Conservation (phyloP, 2,113 vertebrate genomes). For the Corythoichthys intestinalis region DNA sequence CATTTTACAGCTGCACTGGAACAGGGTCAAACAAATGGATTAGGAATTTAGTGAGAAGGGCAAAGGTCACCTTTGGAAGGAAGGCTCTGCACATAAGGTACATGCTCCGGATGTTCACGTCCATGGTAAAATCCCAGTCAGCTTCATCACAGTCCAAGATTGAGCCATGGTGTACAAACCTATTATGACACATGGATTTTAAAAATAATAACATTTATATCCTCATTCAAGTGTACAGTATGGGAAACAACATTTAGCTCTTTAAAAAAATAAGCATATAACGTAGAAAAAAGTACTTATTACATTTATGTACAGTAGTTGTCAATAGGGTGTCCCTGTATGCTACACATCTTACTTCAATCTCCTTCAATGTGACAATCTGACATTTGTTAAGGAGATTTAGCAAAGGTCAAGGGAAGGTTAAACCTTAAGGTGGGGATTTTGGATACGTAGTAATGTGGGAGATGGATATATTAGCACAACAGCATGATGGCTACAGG, state of each 20-base stretch:
- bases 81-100: conserved; percentile 90
- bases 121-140: conserved; percentile 95
- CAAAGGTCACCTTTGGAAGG: conserved; percentile 83
- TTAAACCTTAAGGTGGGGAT: conserved; percentile 34
- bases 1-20: conserved; percentile 13
- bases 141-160: conserved; percentile 87
- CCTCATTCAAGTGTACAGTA: neutral
- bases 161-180: conserved; percentile 89
- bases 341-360: neutral
- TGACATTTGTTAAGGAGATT: conserved; percentile 32
- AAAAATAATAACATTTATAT: neutral
- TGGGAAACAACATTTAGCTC: neutral
- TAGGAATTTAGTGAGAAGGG: conserved; percentile 13
- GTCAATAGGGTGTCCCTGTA: neutral
- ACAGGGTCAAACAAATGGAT: conserved; percentile 20
- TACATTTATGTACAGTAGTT: neutral
- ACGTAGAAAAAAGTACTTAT: neutral
- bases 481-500: neutral
- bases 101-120: conserved; percentile 90
- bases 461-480: conserved; percentile 3
- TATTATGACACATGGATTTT: conserved; percentile 32
- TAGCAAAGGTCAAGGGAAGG: conserved; percentile 30
- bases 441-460: conserved; percentile 33
- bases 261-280: neutral
- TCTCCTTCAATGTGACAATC: conserved; percentile 9